Percentiles rank a stretch among this genome's conserved stretches.
Conservation (phyloP, 2,888 invertebrate species). For the Andrena flavipes region DNA sequence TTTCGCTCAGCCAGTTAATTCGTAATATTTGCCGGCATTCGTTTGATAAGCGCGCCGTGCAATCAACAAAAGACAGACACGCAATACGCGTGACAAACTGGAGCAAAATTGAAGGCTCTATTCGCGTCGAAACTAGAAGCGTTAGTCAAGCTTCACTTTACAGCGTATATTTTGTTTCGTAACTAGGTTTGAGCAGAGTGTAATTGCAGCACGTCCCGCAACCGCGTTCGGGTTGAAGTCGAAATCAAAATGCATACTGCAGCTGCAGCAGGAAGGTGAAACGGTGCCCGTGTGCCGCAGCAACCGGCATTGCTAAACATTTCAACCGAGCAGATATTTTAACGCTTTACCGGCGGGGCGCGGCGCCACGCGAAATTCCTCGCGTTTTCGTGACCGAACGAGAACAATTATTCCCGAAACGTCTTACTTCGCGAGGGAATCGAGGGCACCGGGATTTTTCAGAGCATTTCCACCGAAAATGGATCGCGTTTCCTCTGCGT, state of each 20-base stretch:
- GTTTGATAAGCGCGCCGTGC: neutral
- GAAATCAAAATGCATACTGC: constrained; percentile 28
- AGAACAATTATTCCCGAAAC: constrained; percentile 23
- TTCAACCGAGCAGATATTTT: constrained; percentile 15
- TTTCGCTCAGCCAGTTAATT: neutral
- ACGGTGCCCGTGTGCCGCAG: neutral
- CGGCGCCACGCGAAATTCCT: constrained; percentile 11
- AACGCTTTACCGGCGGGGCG: neutral
- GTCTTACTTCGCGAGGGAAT: constrained; percentile 2
- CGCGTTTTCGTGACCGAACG: neutral
- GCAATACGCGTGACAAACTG: neutral
- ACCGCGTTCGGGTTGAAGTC: constrained; percentile 16
- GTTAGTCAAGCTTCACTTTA: constrained; percentile 1
- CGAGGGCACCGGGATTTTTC: constrained; percentile 13
- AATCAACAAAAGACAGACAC: neutral
- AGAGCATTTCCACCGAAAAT: neutral
- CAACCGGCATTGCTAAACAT: neutral
- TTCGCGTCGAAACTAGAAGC: constrained; percentile 6
- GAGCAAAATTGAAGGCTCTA: constrained; percentile 11
- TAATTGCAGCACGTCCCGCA: constrained; percentile 26
- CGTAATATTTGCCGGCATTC: neutral
- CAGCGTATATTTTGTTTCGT: constrained; percentile 17
- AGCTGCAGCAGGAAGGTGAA: constrained; percentile 10
- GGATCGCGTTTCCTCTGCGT: neutral
- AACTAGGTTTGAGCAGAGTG: constrained; percentile 15